Evolutionary conservation across 2,888 invertebrate species (phyloP), one percentile per base, ranked within the genome.

Genomic region (Cheilosia vulpina): DNA sequence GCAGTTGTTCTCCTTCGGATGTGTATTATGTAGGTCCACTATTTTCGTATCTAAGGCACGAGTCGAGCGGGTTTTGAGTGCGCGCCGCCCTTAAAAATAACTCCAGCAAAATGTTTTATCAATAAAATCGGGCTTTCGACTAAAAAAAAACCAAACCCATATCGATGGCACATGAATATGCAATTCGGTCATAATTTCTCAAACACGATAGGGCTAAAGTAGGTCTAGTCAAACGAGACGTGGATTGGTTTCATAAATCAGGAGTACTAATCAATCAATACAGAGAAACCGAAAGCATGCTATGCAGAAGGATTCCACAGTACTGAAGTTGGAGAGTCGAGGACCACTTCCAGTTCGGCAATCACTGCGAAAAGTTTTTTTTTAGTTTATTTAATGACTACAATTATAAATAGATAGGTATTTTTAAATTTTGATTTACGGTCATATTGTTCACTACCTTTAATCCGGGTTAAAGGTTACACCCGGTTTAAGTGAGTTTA

Each of bases 81-180:
- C 31, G 31, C 13, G 24, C 34, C 24, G 17, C 62, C 45, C 47
- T 57, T 19, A 34, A 31, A 63, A 73, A n/a, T 21, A n/a, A 15
- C 27, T 13, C 52, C 19, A 21, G 4, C n/a, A 52, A 71, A 76
- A 71, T 63, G 78, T 78, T 78, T 78, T 78, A 78, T 78, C 78
- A 71, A 78, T 78, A 78, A 71, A 69, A 69, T 69, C 38, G 58
- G 45, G 2, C 43, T 76, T 68, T 68, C 47, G 60, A 76, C 38
- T 66, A 27, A 17, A 27, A 24, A 52, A 60, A 50, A 55, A 45
- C 21, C 9, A 58, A 19, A 60, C 50, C 58, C 41, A 17, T 38
- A 57, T 57, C 76, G 50, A 52, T 43, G 76, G 13, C 53, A 13
- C 60, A 76, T 43, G 60, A 60, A 68, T 58, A 41, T 52, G 66